Base-by-base conservation (phyloP, 2,888 invertebrate species). In the Cosmia pyralina region DNA sequence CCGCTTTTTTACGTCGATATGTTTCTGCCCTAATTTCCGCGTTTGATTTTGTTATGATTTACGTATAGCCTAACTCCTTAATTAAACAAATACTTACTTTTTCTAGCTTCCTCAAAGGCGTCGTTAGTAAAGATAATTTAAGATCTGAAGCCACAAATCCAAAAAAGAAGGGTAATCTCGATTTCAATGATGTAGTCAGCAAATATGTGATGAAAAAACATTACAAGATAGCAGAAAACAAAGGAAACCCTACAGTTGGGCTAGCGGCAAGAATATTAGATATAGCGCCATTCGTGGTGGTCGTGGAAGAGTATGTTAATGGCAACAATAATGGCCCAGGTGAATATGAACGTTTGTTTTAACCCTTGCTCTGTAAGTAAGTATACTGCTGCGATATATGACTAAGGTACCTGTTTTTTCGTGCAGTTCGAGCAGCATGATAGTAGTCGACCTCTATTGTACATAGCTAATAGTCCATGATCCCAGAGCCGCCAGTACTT, bases 191-290 rank as follows among this genome's bases (percentile, higher is more conserved):
- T 78, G 93, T 96, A 0, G 97, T 98, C 7, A 94, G 96, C 13
- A 97, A 97, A 83, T 96, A 97, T 13, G 90, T 98, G 34, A 97
- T 97, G 87, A 97, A 97, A 85, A 97, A 97, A 83, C 97, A 97
- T 88, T 97, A 97, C 50, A 97, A 97, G 94, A 96, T 98, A 38
- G 93, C 96, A 69, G 95, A 97, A 81, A 90, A 92, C 82, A 85
- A 86, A 65, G 89, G 86, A 6, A 80, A 71, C 19, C 97, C 97
- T 4, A 96, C 96, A 44, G 93, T 98, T 10, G 98, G 98, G 6
- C 96, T 97, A 78, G 94, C 98, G 48, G 98, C 98, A 0, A 96
- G 98, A 77, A 97, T 98, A 87, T 93, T 99, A 79, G 98, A 98
- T 89, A 97, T 97, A 67, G 98, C 98, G 83, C 95, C 97, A 52